Conservation (phyloP, 1,140 invertebrate species). For the Pentalonia nigronervosa region DNA sequence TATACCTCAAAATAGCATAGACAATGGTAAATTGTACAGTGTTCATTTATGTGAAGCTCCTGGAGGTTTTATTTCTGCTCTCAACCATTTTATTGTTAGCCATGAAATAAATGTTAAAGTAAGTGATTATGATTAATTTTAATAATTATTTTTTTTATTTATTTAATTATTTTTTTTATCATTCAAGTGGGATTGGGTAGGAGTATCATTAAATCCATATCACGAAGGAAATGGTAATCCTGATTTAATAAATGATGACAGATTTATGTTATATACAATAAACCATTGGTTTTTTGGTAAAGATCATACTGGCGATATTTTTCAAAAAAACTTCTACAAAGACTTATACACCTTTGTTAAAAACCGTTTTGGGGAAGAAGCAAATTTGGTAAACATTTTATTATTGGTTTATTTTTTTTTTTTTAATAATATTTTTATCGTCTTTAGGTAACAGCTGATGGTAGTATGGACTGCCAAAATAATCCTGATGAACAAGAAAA, state of each 20-base stretch:
- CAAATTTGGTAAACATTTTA: conserved; percentile 26
- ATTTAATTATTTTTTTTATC: background rate
- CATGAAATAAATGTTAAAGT: conserved; percentile 66
- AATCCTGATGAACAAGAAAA: conserved; percentile 87
- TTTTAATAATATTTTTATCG: conserved; percentile 61
- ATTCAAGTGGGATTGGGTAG: conserved; percentile 79
- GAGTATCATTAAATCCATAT: conserved; percentile 88
- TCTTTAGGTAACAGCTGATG: conserved; percentile 87
- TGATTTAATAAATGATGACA: conserved; percentile 83
- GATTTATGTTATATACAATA: conserved; percentile 80
- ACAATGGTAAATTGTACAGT: conserved; percentile 69
- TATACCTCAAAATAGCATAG: conserved; percentile 66
- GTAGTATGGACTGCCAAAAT: conserved; percentile 86
- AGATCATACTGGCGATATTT: conserved; percentile 86
- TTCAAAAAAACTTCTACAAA: conserved; percentile 62
- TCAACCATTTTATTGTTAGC: conserved; percentile 84
- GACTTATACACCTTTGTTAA: conserved; percentile 48
- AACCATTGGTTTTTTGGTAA: conserved; percentile 85
- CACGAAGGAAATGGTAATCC: conserved; percentile 83
- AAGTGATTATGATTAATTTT: background rate
- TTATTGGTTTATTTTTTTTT: background rate
- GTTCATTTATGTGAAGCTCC: conserved; percentile 94
- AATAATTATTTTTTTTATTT: background rate
- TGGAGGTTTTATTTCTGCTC: conserved; percentile 87
- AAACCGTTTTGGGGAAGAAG: conserved; percentile 44